Conservation (phyloP, 2,113 vertebrate species). For the Phocoena sinus region DNA sequence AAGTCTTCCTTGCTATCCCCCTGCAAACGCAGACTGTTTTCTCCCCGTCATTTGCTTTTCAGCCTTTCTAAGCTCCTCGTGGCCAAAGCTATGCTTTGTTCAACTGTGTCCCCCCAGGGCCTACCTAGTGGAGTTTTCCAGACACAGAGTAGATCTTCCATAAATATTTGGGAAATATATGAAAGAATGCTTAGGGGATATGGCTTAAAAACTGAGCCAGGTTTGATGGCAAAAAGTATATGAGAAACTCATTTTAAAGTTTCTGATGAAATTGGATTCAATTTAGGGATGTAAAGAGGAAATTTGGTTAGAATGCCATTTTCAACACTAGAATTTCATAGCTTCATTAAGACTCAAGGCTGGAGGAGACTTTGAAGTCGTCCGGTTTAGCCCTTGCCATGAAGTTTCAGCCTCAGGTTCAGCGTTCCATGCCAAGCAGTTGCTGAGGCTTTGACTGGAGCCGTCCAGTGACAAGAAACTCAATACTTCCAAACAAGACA, state of each 20-base stretch:
- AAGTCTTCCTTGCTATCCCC: background rate
- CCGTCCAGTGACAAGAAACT: background rate
- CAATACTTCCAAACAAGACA: background rate
- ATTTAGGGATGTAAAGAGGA: background rate
- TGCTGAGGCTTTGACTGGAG: background rate
- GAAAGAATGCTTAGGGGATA: background rate
- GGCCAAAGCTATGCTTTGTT: background rate
- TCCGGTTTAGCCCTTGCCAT: background rate
- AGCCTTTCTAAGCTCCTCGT: background rate
- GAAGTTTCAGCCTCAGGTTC: background rate
- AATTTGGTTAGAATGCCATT: background rate
- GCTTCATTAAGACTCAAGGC: background rate
- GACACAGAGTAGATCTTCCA: background rate
- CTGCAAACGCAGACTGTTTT: rapidly evolving
- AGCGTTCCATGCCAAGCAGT: background rate
- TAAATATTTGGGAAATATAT: background rate
- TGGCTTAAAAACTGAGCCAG: background rate
- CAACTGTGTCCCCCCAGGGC: no score
- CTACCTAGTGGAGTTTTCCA: background rate
- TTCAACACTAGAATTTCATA: background rate
- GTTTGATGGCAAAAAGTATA: background rate
- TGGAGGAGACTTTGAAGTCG: background rate
- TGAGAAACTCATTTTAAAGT: background rate
- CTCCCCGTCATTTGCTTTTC: background rate
- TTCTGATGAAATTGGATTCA: background rate